These are phyloP conservation scores for Augochlorella aurata DNA, from an alignment of 2,888 invertebrate species.

Conservation along the genomic window DNA sequence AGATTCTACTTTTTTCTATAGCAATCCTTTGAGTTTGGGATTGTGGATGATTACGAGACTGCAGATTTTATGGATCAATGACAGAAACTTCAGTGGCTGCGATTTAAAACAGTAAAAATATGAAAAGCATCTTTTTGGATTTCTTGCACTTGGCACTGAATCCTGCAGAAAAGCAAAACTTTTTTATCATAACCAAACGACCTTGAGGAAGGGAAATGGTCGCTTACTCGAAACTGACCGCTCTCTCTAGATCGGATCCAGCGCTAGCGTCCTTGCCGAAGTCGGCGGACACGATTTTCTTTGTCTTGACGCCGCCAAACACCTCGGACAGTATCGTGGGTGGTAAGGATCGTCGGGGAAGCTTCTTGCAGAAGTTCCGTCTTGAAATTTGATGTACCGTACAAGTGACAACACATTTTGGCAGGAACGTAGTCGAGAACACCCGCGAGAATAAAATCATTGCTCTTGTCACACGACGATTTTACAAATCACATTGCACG, in stretches of 20 bases:
- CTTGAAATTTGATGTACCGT: slow-evolving; percentile 25
- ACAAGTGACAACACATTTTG: slow-evolving; percentile 26
- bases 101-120: too few species aligned
- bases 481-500: slow-evolving; percentile 60
- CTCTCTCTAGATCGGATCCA: slow-evolving; percentile 64
- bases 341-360: slow-evolving; percentile 41
- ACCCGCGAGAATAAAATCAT: slow-evolving; percentile 54
- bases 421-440: slow-evolving; percentile 47
- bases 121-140: too few species aligned
- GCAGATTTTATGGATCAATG: too few species aligned
- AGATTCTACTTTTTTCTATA: too few species aligned
- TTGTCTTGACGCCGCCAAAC: slow-evolving; percentile 44
- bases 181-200: neutral
- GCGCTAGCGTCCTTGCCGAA: slow-evolving; percentile 52
- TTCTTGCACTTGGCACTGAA: too few species aligned
- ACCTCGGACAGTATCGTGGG: slow-evolving; percentile 67
- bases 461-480: slow-evolving; percentile 51
- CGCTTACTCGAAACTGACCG: slow-evolving; percentile 72
- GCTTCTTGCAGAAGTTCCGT: slow-evolving; percentile 35
- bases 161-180: too few species aligned
- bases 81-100: too few species aligned
- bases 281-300: slow-evolving; percentile 33
- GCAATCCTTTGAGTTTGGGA: too few species aligned
- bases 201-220: neutral
- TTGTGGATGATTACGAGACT: too few species aligned